phyloP scores from a whole-genome alignment of 2,888 invertebrate genomes.

The Cinara cedri region DNA sequence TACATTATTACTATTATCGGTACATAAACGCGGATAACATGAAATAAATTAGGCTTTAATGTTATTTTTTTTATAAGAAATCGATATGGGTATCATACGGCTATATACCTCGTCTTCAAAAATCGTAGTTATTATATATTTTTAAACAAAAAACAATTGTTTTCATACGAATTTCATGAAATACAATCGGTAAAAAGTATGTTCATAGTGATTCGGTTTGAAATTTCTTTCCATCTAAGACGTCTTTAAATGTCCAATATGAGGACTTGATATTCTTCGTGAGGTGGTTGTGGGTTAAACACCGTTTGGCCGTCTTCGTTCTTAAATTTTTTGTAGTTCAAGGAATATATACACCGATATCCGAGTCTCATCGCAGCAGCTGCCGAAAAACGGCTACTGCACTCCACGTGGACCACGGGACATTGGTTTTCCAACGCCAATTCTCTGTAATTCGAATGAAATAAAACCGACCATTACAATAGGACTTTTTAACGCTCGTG shows the following conservation, averaged over 20 bases:
- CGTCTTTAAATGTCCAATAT: slow-evolving; percentile 61
- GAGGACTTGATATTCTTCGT: slow-evolving; percentile 68
- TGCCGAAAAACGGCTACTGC: slow-evolving; percentile 78
- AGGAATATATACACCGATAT: slow-evolving; percentile 71
- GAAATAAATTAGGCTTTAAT: too few relatives aligned
- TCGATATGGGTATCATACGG: too few relatives aligned
- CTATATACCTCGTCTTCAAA: too few relatives aligned
- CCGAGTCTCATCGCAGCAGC: slow-evolving; percentile 74
- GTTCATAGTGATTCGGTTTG: not conserved
- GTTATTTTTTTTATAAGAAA: too few relatives aligned
- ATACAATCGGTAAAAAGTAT: too few relatives aligned
- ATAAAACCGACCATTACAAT: slow-evolving; percentile 24
- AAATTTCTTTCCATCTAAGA: too few relatives aligned
- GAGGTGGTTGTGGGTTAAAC: slow-evolving; percentile 72
- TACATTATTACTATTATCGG: too few relatives aligned
- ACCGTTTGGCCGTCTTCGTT: slow-evolving; percentile 70
- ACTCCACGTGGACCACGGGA: slow-evolving; percentile 73
- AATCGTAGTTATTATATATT: too few relatives aligned
- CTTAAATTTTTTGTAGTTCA: slow-evolving; percentile 71
- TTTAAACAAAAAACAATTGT: too few relatives aligned
- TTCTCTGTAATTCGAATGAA: slow-evolving; percentile 66
- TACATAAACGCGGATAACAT: too few relatives aligned
- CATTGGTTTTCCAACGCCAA: slow-evolving; percentile 67
- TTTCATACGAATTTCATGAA: too few relatives aligned
- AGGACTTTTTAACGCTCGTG: too few relatives aligned